Conservation (phyloP, 2,888 invertebrate species). For the Osmoderma eremita region DNA sequence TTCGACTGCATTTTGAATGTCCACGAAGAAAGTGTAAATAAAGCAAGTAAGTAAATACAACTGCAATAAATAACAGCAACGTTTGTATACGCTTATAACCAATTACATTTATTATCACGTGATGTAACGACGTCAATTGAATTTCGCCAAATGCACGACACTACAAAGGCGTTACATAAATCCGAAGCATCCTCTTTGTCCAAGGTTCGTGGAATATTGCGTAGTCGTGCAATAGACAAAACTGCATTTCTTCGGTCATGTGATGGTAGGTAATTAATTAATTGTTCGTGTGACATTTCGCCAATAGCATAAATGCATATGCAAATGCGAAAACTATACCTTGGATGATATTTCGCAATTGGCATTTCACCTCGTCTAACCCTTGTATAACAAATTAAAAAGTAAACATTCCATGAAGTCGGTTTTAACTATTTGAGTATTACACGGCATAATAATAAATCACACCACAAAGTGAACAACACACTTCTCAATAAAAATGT, state of each 20-base stretch:
- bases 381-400: no score
- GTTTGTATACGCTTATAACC: conserved; percentile 29
- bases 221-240: neutral
- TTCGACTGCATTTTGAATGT: no score
- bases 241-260: conserved; percentile 1
- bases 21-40: no score
- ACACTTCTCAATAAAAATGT: no score
- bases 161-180: conserved; percentile 21
- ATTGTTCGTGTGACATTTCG: conserved; percentile 12
- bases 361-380: no score
- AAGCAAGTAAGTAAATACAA: no score
- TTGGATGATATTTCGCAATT: no score
- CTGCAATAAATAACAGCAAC: conserved; percentile 13
- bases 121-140: neutral
- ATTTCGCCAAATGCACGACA: neutral
- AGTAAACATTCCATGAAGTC: no score
- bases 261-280: neutral
- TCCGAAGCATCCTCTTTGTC: conserved; percentile 1
- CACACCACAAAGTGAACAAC: no score
- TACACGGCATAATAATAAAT: no score
- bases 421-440: no score
- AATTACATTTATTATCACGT: conserved; percentile 22
- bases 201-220: neutral
- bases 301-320: neutral
- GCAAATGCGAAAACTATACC: neutral